Evolutionary conservation across 2,113 vertebrate genomes (phyloP).

Genomic region (Harpagus bidentatus): DNA sequence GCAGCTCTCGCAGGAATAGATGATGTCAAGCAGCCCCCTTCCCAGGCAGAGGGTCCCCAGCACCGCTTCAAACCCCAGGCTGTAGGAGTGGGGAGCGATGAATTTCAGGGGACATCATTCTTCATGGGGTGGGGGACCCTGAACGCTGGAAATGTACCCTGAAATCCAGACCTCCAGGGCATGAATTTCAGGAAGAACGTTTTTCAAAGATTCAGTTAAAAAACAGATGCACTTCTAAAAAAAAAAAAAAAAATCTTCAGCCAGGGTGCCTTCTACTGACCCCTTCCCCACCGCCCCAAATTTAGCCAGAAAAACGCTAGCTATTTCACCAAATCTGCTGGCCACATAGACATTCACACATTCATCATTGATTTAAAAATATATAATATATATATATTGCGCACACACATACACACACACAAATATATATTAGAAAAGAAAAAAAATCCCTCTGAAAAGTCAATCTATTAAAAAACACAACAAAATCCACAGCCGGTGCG

Average conservation of each 20-base stretch:
- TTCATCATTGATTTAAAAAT: constrained; percentile 51
- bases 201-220: neutral
- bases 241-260: neutral
- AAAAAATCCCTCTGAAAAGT: constrained; percentile 28
- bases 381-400: constrained; percentile 35
- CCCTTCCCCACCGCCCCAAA: neutral
- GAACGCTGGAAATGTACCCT: neutral
- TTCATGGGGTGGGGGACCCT: neutral
- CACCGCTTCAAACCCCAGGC: neutral
- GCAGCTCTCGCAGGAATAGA: neutral
- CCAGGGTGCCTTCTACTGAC: neutral
- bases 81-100: neutral
- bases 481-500: constrained; percentile 4
- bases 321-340: neutral
- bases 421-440: constrained; percentile 57
- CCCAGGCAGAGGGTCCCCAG: neutral
- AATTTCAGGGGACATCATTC: neutral
- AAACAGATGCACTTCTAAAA: neutral
- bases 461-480: neutral
- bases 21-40: neutral
- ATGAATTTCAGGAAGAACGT: neutral
- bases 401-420: constrained; percentile 20
- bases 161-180: constrained; percentile 1
- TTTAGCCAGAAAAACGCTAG: neutral
- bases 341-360: constrained; percentile 15